phyloP scores from a whole-genome alignment of 2,888 invertebrate genomes.

The Lasioglossum calceatum region DNA sequence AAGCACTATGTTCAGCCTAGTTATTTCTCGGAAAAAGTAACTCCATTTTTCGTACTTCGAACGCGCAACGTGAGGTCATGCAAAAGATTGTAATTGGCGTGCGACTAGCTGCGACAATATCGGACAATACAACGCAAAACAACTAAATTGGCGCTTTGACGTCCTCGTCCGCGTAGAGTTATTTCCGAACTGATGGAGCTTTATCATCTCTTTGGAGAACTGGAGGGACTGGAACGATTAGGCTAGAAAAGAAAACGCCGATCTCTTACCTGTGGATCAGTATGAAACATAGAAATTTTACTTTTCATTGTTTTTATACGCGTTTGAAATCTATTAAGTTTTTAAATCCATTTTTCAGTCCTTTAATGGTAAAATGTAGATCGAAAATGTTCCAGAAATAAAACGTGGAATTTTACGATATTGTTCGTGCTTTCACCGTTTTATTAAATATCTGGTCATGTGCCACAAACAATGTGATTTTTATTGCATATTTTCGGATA shows the following conservation, averaged over 20 bases:
- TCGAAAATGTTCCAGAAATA: too few relatives aligned
- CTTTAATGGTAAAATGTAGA: too few relatives aligned
- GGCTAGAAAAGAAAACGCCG: background rate
- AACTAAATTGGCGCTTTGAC: slow-evolving; percentile 15
- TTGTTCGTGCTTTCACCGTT: background rate
- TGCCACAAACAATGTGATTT: background rate
- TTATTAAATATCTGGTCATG: background rate
- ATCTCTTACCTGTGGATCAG: too few relatives aligned
- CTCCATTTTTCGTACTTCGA: background rate
- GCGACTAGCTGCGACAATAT: background rate
- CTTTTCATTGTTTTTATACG: background rate
- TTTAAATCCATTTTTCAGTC: too few relatives aligned
- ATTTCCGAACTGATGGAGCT: slow-evolving; percentile 18
- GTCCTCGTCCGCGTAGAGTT: background rate
- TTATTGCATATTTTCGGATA: background rate
- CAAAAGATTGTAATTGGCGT: slow-evolving; percentile 21
- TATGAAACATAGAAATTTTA: background rate
- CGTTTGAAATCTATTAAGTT: too few relatives aligned
- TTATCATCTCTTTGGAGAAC: background rate
- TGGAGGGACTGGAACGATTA: background rate
- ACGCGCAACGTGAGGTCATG: background rate
- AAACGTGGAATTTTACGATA: too few relatives aligned
- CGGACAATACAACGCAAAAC: background rate
- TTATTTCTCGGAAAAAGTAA: background rate
- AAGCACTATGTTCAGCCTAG: background rate